Evolutionary conservation across 2,797 vertebrate genomes (phyloP).

Genomic region (Sylvia borin): DNA sequence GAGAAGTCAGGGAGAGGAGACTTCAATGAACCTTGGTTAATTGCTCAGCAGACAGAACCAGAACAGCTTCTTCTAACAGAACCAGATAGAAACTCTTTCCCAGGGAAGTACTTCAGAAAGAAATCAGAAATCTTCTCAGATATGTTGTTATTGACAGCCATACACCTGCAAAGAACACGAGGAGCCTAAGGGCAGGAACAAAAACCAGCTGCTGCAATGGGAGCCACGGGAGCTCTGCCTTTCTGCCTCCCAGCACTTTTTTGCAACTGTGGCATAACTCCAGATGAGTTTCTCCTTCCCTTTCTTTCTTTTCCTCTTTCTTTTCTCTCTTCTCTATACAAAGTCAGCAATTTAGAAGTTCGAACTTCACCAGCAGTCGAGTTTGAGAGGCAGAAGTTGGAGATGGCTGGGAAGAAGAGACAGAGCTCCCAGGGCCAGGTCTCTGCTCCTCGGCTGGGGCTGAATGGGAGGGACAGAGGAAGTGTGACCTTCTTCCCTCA

Average conservation of each 20-base stretch:
- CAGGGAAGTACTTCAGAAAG: neutral
- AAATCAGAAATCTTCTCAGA: neutral
- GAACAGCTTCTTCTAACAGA: neutral
- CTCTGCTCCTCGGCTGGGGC: neutral
- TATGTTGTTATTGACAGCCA: neutral
- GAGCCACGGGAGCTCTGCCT: neutral
- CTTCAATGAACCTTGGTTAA: neutral
- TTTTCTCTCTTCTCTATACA: neutral
- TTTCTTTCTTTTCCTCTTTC: conserved; percentile 43
- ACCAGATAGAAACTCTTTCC: neutral
- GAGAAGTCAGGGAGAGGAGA: neutral
- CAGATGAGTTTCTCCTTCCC: neutral
- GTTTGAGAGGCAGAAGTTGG: neutral
- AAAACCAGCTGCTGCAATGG: neutral
- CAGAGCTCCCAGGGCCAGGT: neutral
- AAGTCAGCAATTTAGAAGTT: conserved; percentile 6
- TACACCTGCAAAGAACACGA: neutral
- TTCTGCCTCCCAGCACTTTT: neutral
- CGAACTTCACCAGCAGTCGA: neutral
- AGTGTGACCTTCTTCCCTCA: neutral
- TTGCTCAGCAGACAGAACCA: neutral
- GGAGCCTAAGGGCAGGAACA: neutral
- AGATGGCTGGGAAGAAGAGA: neutral
- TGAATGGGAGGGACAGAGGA: neutral
- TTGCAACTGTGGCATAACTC: neutral